A percentile compares a stretch with the other conserved stretches of the same genome.
phyloP scores from a whole-genome alignment of 2,113 vertebrate genomes.

The Tragelaphus strepsiceros region DNA sequence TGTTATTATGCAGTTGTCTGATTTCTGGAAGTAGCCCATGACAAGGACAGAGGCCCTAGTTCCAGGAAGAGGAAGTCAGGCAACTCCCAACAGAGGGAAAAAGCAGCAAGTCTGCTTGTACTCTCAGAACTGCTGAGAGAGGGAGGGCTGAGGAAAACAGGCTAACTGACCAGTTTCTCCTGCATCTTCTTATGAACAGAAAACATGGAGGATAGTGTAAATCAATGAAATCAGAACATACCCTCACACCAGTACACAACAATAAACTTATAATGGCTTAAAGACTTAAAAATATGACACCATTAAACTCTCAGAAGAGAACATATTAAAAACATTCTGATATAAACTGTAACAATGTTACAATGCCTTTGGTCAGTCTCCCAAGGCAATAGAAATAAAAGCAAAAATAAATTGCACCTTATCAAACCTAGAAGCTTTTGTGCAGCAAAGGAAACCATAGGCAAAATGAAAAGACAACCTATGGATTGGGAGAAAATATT shows the following conservation, averaged over 20 bases:
- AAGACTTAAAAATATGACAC: neutral
- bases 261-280: neutral
- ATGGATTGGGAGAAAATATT: neutral
- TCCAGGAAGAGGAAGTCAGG: neutral
- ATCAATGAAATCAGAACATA: neutral
- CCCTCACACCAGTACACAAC: neutral
- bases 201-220: neutral
- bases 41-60: neutral
- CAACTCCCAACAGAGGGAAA: neutral
- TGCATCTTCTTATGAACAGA: neutral
- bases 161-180: neutral
- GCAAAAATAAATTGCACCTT: neutral
- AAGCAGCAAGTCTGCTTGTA: neutral
- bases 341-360: neutral
- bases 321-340: neutral
- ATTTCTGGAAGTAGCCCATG: neutral
- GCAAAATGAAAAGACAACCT: neutral
- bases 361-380: neutral
- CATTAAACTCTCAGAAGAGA: neutral
- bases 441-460: neutral
- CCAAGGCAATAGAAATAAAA: neutral
- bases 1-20: neutral
- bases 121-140: neutral
- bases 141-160: neutral
- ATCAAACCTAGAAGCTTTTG: neutral